Conservation (phyloP, 2,888 invertebrate genomes). For the Barypeithes pellucidus region DNA sequence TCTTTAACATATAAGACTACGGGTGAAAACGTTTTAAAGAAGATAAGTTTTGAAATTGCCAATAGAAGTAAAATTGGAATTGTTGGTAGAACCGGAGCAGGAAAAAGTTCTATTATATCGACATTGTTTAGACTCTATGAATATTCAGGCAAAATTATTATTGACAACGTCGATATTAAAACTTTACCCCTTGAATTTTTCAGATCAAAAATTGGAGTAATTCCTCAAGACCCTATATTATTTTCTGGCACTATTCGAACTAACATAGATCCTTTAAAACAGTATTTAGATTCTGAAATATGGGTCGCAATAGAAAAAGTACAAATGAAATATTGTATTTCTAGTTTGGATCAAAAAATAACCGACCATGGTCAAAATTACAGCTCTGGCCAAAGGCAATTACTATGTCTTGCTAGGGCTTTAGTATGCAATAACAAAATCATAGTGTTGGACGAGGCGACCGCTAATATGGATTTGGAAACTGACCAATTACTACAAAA, state of each 20-base stretch:
- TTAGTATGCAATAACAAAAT: conserved; percentile 70
- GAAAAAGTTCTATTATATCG: conserved; percentile 83
- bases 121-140: conserved; percentile 87
- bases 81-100: conserved; percentile 88
- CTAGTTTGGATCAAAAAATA: conserved; percentile 77
- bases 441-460: conserved; percentile 78
- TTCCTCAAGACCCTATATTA: conserved; percentile 89
- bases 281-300: conserved; percentile 82
- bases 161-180: conserved; percentile 84
- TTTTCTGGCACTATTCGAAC: conserved; percentile 90
- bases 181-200: conserved; percentile 82
- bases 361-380: conserved; percentile 77
- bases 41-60: conserved; percentile 74
- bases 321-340: conserved; percentile 81
- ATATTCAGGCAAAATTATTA: conserved; percentile 83
- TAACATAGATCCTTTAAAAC: conserved; percentile 92
- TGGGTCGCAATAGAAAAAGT: conserved; percentile 92
- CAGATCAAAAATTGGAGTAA: conserved; percentile 85
- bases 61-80: conserved; percentile 83
- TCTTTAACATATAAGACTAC: conserved; percentile 81
- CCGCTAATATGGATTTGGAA: conserved; percentile 85
- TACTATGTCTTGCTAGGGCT: conserved; percentile 81
- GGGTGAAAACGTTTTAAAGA: conserved; percentile 76
- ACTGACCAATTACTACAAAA: conserved; percentile 85
- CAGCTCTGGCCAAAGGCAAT: conserved; percentile 75